phyloP scores from a whole-genome alignment of 2,888 invertebrate genomes.

The Coleophora deauratella region DNA sequence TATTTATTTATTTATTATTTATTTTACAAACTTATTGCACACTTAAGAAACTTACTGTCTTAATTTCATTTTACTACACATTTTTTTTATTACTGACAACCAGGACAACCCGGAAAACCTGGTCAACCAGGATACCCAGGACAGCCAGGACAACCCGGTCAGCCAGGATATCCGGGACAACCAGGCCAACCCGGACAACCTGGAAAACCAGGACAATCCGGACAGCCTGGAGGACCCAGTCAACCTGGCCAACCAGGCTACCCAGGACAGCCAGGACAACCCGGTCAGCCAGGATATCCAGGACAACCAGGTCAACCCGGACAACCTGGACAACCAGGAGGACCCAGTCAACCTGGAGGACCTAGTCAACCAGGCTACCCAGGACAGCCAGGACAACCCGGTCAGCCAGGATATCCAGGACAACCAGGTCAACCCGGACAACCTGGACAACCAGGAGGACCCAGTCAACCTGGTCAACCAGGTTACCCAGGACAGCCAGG shows the following conservation, averaged over 20 bases:
- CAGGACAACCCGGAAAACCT: conserved; percentile 14
- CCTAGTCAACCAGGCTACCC: conserved; percentile 18
- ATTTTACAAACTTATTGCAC: too few relatives aligned
- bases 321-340: conserved; percentile 18
- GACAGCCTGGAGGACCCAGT: conserved; percentile 52
- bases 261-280: conserved; percentile 28
- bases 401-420: conserved; percentile 22
- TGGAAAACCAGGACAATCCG: conserved; percentile 23
- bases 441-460: conserved; percentile 19
- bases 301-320: conserved; percentile 19
- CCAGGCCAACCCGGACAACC: conserved; percentile 12
- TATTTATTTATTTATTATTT: too few relatives aligned
- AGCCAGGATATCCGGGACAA: conserved; percentile 15
- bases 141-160: conserved; percentile 12
- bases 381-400: conserved; percentile 21
- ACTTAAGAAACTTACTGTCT: too few relatives aligned
- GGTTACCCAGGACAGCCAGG: conserved; percentile 16
- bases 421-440: conserved; percentile 18
- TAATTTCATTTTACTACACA: too few relatives aligned
- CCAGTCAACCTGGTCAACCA: conserved; percentile 17
- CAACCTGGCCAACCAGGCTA: conserved; percentile 23
- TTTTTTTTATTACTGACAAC: too few relatives aligned
- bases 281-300: conserved; percentile 14
- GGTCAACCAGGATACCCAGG: conserved; percentile 14
- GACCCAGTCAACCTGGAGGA: conserved; percentile 23